These are phyloP conservation scores for Noctua janthina DNA, from an alignment of 2,888 invertebrate genomes.

Conservation along the genomic window DNA sequence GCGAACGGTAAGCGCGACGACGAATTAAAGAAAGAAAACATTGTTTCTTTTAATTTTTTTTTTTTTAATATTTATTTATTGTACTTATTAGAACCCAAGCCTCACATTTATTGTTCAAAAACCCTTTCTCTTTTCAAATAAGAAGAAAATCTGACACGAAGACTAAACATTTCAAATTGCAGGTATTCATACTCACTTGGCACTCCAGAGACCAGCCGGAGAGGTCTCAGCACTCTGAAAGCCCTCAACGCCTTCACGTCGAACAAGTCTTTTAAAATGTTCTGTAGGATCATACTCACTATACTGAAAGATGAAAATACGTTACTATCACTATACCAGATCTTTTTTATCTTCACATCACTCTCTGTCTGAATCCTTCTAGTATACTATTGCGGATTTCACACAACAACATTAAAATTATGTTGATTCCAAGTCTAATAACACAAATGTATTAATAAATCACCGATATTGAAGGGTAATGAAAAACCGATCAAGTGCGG, in stretches of 20 bases:
- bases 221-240: conserved; percentile 98
- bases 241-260: conserved; percentile 99
- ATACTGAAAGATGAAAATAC: conserved; percentile 91
- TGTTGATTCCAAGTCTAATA: too few relatives aligned
- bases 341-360: not conserved
- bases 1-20: too few relatives aligned
- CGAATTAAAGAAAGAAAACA: too few relatives aligned
- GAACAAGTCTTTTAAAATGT: conserved; percentile 96
- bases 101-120: not conserved
- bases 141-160: not conserved
- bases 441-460: too few relatives aligned
- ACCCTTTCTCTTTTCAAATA: not conserved
- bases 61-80: too few relatives aligned
- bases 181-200: conserved; percentile 95
- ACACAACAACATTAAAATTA: too few relatives aligned
- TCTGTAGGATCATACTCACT: conserved; percentile 96
- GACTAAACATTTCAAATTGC: not conserved
- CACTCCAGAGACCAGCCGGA: conserved; percentile 99
- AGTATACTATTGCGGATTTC: too few relatives aligned
- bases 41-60: too few relatives aligned
- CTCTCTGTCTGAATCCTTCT: not conserved
- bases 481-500: too few relatives aligned
- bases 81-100: not conserved
- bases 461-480: too few relatives aligned
- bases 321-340: not conserved